Evolutionary conservation across 2,888 invertebrate genomes (phyloP).

Genomic region (Candidula unifasciata): DNA sequence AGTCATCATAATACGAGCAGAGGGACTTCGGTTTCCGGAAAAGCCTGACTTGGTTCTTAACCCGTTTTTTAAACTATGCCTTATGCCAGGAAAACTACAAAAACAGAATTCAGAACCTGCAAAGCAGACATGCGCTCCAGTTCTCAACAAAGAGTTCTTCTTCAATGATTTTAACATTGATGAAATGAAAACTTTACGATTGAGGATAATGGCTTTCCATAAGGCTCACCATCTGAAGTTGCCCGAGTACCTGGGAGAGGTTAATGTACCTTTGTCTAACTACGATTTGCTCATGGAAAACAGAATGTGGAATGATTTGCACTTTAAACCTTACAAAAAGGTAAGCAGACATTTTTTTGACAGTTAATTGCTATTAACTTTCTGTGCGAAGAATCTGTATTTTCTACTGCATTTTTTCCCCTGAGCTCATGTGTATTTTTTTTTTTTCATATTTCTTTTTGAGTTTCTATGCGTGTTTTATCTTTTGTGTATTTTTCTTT

Average conservation of each 20-base stretch:
- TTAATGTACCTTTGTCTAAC: conserved; percentile 75
- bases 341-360: conserved; percentile 29
- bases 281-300: conserved; percentile 78
- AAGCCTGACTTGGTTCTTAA: conserved; percentile 70
- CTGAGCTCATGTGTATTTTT: not conserved
- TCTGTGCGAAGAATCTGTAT: no score
- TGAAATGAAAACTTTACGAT: conserved; percentile 74
- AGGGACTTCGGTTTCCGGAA: conserved; percentile 73
- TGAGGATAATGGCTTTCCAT: conserved; percentile 76
- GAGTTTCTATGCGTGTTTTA: no score
- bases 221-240: conserved; percentile 74
- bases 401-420: no score
- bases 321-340: conserved; percentile 56
- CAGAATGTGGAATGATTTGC: conserved; percentile 75
- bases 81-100: conserved; percentile 78
- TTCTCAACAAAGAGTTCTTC: conserved; percentile 78
- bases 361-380: no score
- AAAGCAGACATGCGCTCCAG: conserved; percentile 76
- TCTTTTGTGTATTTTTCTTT: no score
- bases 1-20: conserved; percentile 74
- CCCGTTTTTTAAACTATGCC: conserved; percentile 65
- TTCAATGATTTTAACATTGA: conserved; percentile 77
- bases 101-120: conserved; percentile 75
- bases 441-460: no score
- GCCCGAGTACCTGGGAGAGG: conserved; percentile 77